These are phyloP conservation scores for Shargacucullia verbasci DNA, from an alignment of 2,888 invertebrate species.

Conservation along the genomic window DNA sequence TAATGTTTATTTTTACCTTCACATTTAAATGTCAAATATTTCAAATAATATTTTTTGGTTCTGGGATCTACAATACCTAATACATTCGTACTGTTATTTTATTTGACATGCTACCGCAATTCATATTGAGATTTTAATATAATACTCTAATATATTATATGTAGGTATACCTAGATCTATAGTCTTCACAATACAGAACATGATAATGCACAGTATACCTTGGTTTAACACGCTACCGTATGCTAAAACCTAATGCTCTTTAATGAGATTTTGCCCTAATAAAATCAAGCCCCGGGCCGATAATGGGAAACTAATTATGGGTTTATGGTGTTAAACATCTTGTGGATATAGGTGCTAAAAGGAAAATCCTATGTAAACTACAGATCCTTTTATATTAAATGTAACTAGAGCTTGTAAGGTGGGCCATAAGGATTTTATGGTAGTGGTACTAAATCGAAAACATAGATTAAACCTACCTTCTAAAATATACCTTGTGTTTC, in stretches of 20 bases:
- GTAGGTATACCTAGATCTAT: no score
- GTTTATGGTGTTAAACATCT: slow-evolving; percentile 29
- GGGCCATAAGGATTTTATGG: neutral
- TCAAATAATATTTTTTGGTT: neutral
- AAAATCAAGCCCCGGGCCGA: slow-evolving; percentile 44
- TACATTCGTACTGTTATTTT: no score
- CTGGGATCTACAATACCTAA: no score
- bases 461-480: no score
- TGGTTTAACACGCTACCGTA: slow-evolving; percentile 1
- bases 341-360: slow-evolving; percentile 19
- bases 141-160: no score
- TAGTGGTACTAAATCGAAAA: neutral
- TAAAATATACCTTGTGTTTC: no score
- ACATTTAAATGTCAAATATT: slow-evolving; percentile 13
- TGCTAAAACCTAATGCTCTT: slow-evolving; percentile 28
- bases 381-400: slow-evolving; percentile 9
- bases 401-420: slow-evolving; percentile 5
- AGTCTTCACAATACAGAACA: no score
- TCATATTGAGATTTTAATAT: no score
- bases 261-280: slow-evolving; percentile 52
- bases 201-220: no score
- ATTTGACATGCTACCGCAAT: no score
- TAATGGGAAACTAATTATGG: slow-evolving; percentile 55
- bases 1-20: slow-evolving; percentile 23
- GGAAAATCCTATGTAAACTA: slow-evolving; percentile 37